Conservation (phyloP, 1,140 invertebrate species). For the Physella acuta region DNA sequence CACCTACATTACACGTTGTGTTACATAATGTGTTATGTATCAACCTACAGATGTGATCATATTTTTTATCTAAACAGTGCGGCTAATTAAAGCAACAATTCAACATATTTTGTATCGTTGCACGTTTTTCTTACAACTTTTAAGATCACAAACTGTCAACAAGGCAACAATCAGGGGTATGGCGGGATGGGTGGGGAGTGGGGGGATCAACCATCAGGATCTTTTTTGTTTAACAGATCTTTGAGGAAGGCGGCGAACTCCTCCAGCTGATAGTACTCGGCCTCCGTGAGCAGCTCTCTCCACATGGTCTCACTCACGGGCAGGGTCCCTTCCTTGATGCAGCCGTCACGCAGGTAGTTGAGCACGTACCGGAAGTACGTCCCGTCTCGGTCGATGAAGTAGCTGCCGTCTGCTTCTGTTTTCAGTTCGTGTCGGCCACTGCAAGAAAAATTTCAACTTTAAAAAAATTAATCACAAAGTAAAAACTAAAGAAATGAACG, state of each 20-base stretch:
- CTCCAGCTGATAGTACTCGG: conserved; percentile 50
- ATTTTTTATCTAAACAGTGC: too few relatives aligned
- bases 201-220: conserved; percentile 17
- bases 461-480: background rate
- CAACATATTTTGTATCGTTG: background rate
- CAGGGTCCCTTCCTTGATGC: conserved; percentile 51
- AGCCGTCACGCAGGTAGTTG: conserved; percentile 52
- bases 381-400: conserved; percentile 56
- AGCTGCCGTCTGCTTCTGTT: conserved; percentile 48
- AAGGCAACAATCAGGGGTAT: background rate
- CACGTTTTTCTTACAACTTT: conserved; percentile 26
- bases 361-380: conserved; percentile 56
- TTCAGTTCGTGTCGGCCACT: conserved; percentile 43
- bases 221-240: conserved; percentile 29
- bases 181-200: too few relatives aligned
- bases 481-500: too few relatives aligned
- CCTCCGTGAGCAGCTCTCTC: conserved; percentile 50
- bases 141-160: background rate
- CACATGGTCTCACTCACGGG: conserved; percentile 43
- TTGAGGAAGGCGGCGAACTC: conserved; percentile 43
- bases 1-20: too few relatives aligned
- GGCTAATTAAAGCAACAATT: background rate
- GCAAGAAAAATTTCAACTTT: background rate
- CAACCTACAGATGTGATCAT: too few relatives aligned
- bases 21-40: too few relatives aligned